These are phyloP conservation scores for Eilema sororculum DNA, from an alignment of 2,888 invertebrate genomes.

Conservation along the genomic window DNA sequence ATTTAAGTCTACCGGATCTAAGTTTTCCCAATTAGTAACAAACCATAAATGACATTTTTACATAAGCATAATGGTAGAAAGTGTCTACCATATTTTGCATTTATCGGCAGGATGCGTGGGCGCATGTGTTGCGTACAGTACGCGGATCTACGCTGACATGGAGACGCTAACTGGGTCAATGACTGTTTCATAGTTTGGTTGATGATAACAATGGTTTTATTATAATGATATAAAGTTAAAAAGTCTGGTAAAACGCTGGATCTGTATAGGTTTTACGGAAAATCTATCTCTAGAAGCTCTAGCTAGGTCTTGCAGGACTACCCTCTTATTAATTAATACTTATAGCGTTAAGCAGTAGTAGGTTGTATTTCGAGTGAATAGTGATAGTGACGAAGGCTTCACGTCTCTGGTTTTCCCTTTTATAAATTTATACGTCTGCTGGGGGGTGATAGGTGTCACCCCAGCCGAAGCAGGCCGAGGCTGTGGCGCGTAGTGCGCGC, in stretches of 20 bases:
- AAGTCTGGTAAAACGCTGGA: neutral
- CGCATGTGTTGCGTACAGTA: conserved; percentile 18
- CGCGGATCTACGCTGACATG: conserved; percentile 45
- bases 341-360: no score
- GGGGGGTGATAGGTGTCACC: no score
- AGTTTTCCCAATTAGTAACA: conserved; percentile 10
- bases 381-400: no score
- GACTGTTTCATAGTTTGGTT: conserved; percentile 32
- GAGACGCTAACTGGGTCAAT: conserved; percentile 46
- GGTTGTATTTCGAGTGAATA: no score
- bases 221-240: neutral
- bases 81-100: conserved; percentile 17
- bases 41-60: conserved; percentile 2
- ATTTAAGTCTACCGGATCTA: conserved; percentile 52
- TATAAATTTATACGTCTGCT: no score
- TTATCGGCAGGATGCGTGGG: conserved; percentile 52
- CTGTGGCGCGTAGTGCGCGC: no score
- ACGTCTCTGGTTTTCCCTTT: no score
- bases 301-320: no score
- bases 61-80: conserved; percentile 11
- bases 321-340: no score
- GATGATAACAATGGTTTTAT: conserved; percentile 13
- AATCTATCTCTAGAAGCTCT: no score
- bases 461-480: no score
- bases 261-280: neutral